These are phyloP conservation scores for Oncopodura yosiiana DNA, from an alignment of 1,140 invertebrate species.

Conservation along the genomic window DNA sequence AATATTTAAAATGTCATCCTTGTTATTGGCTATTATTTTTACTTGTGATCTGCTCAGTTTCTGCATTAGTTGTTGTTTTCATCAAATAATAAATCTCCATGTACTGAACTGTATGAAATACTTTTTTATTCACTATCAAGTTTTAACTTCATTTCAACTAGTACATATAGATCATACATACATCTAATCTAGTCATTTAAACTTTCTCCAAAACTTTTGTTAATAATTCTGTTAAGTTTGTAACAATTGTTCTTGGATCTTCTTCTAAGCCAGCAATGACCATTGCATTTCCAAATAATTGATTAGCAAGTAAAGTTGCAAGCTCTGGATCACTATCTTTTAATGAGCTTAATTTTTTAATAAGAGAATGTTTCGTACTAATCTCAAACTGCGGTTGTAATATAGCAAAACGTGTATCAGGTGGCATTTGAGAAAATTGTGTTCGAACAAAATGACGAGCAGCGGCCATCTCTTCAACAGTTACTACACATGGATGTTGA, in stretches of 20 bases:
- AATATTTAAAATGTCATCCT: no score
- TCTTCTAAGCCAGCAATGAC: conserved; percentile 87
- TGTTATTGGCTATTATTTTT: no score
- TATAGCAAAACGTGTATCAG: conserved; percentile 74
- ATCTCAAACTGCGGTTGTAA: conserved; percentile 87
- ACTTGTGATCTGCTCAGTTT: no score
- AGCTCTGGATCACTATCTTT: conserved; percentile 63
- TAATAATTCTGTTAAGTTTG: conserved; percentile 76
- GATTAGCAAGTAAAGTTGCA: conserved; percentile 72
- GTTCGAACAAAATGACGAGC: conserved; percentile 88
- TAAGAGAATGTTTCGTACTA: conserved; percentile 84
- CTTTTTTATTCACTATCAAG: no score
- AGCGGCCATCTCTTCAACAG: conserved; percentile 82
- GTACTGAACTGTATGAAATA: no score
- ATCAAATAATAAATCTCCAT: no score
- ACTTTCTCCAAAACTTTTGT: conserved; percentile 71
- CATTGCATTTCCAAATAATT: conserved; percentile 90
- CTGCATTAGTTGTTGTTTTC: no score
- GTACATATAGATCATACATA: no score
- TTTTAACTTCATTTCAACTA: no score
- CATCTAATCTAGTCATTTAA: no score
- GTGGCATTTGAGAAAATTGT: conserved; percentile 69
- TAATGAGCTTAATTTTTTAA: conserved; percentile 74
- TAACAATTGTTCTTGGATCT: conserved; percentile 74
- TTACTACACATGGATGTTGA: conserved; percentile 84